Conservation (phyloP, 2,888 invertebrate species). For the Fragum fragum region DNA sequence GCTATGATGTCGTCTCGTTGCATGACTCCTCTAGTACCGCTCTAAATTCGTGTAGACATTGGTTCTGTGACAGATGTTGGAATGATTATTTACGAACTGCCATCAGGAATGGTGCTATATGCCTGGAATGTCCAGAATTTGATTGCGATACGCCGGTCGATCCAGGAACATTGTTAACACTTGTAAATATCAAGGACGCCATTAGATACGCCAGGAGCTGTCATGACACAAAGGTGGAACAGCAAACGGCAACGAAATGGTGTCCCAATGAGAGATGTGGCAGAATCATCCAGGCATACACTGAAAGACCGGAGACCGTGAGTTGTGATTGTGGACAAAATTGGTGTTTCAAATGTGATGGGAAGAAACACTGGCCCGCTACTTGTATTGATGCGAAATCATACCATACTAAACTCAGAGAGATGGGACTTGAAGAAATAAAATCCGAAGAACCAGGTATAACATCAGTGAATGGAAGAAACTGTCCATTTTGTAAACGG, state of each 20-base stretch:
- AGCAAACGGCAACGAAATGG: constrained; percentile 61
- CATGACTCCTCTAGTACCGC: constrained; percentile 52
- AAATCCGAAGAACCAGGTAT: constrained; percentile 23
- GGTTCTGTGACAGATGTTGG: constrained; percentile 76
- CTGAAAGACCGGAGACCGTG: constrained; percentile 44
- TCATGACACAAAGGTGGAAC: constrained; percentile 64
- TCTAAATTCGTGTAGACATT: constrained; percentile 69
- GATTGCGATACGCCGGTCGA: constrained; percentile 63
- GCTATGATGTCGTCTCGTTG: constrained; percentile 60
- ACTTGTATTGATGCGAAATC: constrained; percentile 58
- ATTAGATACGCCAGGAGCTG: constrained; percentile 45
- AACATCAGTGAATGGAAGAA: constrained; percentile 64
- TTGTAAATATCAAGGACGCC: constrained; percentile 51
- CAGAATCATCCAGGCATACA: constrained; percentile 55
- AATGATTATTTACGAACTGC: constrained; percentile 60
- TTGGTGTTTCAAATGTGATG: constrained; percentile 70
- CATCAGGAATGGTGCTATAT: constrained; percentile 45
- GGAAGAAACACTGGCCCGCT: constrained; percentile 73
- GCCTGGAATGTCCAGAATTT: constrained; percentile 69
- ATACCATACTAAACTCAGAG: constrained; percentile 61
- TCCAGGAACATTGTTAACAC: constrained; percentile 48
- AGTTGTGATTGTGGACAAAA: constrained; percentile 67
- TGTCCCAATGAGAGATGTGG: constrained; percentile 72
- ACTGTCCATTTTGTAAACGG: constrained; percentile 71
- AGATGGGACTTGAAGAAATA: constrained; percentile 51